Evolutionary conservation across 64 coral and sea anemone genomes (phyloP), one percentile per base, ranked within the genome.

Genomic region (Montipora foliosa): DNA sequence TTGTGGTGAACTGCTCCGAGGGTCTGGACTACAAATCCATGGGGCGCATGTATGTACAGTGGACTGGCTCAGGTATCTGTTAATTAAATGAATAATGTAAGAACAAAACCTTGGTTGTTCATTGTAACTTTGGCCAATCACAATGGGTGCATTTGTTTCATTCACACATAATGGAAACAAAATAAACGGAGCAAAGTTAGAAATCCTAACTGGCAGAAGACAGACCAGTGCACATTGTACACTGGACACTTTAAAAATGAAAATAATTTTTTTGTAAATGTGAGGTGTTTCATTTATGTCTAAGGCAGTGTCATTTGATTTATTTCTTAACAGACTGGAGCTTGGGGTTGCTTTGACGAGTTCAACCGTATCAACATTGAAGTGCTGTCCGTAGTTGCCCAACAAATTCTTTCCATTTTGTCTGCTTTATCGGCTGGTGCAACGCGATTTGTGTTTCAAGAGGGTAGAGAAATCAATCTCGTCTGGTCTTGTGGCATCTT

Each of bases 311-410:
- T 25, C 25, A 25, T 25, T 25, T 25, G 25, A 25, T 25, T 25
- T 0, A 25, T 25, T 55, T 77, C 13, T 74, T 67, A 68, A 79
- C 80, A 98, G 97, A 98, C 97, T 55, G 97, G 97, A 67, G 97
- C 97, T 0, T 98, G 97, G 97, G 97, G 97, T 71, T 98, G 97
- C 79, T 98, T 98, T 98, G 97, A 98, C 17, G 97, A 98, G 77
- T 98, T 98, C 83, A 98, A 98, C 69, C 97, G 97, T 91, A 98
- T 98, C 88, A 98, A 98, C 91, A 98, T 98, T 49, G 97, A 98
- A 85, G 97, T 98, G 8, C 93, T 98, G 66, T 98, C 97, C 46
- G 97, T 98, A 49, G 97, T 98, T 47, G 97, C 97, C 19, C 97
- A 98, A 66, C 97, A 98, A 76, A 98, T 98, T 72, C 83, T 98